phyloP scores from a whole-genome alignment of 2,113 vertebrate genomes.

The Calidris pugnax region DNA sequence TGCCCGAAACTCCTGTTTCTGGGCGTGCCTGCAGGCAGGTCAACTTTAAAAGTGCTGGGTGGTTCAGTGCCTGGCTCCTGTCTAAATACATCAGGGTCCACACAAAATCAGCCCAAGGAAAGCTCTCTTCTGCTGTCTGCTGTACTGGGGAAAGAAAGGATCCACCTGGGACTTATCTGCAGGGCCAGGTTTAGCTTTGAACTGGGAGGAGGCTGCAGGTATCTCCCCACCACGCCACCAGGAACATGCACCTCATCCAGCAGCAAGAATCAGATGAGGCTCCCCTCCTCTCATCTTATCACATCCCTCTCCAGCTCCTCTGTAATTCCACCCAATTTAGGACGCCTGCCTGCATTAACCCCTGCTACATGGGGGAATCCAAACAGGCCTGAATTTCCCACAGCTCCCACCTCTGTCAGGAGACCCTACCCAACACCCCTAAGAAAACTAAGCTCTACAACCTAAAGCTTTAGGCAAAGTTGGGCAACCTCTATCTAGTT shows the following conservation, averaged over 20 bases:
- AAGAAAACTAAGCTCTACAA: not conserved
- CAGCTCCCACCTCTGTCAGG: not conserved
- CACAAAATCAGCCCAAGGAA: not conserved
- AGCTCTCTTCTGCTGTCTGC: not conserved
- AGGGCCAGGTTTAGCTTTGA: not conserved
- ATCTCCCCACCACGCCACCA: not conserved
- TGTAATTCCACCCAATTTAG: not conserved
- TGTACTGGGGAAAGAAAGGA: not conserved
- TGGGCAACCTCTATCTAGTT: not conserved
- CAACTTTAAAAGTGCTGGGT: not conserved
- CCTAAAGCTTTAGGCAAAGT: not conserved
- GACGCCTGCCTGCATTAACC: not conserved
- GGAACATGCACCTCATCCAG: not conserved
- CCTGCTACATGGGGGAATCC: not conserved
- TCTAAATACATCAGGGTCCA: not conserved
- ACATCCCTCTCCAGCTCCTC: not conserved
- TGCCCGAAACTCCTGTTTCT: not conserved
- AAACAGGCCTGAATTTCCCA: not conserved
- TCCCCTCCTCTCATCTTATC: not conserved
- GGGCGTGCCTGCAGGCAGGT: not conserved
- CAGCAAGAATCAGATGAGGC: not conserved
- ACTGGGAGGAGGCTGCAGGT: not conserved
- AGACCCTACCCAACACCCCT: not conserved
- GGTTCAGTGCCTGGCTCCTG: not conserved
- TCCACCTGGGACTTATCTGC: not conserved